Evolutionary conservation across 2,888 invertebrate genomes (phyloP).

Genomic region (Odontomyia ornata): DNA sequence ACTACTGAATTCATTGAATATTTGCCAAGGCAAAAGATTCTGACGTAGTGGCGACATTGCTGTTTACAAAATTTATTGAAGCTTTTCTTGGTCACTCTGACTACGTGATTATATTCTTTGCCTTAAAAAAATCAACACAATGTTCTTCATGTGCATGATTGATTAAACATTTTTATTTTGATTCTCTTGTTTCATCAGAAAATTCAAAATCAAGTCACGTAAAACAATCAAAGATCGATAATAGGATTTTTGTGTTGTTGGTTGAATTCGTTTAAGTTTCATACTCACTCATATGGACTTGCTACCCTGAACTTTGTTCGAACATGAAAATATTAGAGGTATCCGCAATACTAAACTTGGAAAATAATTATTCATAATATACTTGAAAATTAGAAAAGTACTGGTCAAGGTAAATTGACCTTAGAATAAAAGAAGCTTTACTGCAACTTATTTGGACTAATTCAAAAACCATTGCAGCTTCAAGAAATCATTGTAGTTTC

Average conservation of each 20-base stretch:
- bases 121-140: background rate
- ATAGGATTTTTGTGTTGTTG: background rate
- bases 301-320: conserved; percentile 19
- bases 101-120: conserved; percentile 15
- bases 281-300: background rate
- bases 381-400: background rate
- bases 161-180: background rate
- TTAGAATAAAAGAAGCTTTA: background rate
- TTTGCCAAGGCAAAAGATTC: conserved; percentile 10
- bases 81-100: conserved; percentile 29
- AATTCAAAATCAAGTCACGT: conserved; percentile 27
- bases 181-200: background rate
- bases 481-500: too few relatives aligned
- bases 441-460: background rate
- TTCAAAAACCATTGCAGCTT: too few relatives aligned
- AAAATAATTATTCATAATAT: conserved; percentile 6
- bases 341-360: conserved; percentile 2
- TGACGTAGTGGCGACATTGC: conserved; percentile 7
- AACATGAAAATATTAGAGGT: background rate
- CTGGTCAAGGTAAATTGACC: background rate
- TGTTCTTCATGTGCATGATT: conserved; percentile 1
- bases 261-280: background rate
- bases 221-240: conserved; percentile 21
- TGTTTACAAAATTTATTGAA: conserved; percentile 9
- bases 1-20: conserved; percentile 20